Conservation (phyloP, 2,888 invertebrate genomes). For the Asteroscopus sphinx region DNA sequence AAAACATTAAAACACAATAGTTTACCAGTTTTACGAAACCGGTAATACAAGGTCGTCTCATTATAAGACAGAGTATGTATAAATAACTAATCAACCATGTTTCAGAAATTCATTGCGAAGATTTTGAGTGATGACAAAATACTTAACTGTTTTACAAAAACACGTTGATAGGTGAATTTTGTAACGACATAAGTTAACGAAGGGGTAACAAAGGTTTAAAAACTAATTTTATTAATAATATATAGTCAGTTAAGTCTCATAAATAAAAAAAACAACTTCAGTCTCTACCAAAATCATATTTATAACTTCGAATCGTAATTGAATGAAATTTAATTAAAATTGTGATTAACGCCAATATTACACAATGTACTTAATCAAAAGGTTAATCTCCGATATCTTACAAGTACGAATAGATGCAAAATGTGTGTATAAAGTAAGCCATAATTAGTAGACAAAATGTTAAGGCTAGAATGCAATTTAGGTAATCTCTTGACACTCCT, state of each 20-base stretch:
- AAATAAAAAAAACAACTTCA: too few relatives aligned
- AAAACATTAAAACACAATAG: constrained; percentile 51
- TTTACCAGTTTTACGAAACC: constrained; percentile 56
- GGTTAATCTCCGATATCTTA: constrained; percentile 8
- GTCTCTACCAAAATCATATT: too few relatives aligned
- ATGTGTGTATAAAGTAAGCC: constrained; percentile 9
- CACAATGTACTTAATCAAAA: constrained; percentile 9
- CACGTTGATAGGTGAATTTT: too few relatives aligned
- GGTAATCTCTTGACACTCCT: constrained; percentile 1
- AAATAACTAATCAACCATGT: constrained; percentile 35
- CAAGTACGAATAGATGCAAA: neutral
- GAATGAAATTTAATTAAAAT: neutral
- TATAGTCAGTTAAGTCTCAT: too few relatives aligned
- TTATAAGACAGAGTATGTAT: constrained; percentile 33
- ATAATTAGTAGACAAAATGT: constrained; percentile 4
- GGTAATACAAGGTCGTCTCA: constrained; percentile 51
- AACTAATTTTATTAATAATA: too few relatives aligned
- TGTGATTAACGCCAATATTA: neutral
- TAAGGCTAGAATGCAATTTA: constrained; percentile 3
- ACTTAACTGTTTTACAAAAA: too few relatives aligned
- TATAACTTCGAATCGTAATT: neutral
- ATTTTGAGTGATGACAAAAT: constrained; percentile 27
- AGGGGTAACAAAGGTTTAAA: too few relatives aligned
- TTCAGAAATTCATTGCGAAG: constrained; percentile 16
- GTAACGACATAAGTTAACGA: too few relatives aligned